These are phyloP conservation scores for Catostylus mosaicus DNA, from an alignment of 30 jellyfish, hydroid and myxozoan species.

Conservation along the genomic window DNA sequence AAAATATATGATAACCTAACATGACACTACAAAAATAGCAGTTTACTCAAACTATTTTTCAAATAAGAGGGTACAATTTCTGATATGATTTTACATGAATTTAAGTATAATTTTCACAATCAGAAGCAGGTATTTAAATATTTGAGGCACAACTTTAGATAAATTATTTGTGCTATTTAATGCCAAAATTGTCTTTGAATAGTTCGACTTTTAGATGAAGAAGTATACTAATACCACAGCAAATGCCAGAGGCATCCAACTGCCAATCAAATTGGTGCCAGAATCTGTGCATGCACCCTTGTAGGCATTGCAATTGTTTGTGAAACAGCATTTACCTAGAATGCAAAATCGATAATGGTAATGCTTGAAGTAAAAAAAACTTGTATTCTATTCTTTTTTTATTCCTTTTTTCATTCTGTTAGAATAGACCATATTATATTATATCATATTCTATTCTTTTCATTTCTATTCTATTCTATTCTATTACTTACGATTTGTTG, in stretches of 20 bases:
- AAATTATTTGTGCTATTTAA: neutral
- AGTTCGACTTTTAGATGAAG: neutral
- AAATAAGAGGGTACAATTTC: neutral
- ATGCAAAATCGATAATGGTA: neutral
- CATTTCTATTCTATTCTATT: neutral
- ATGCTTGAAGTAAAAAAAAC: neutral
- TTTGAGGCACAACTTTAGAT: neutral
- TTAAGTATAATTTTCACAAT: too few relatives aligned
- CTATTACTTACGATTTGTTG: neutral
- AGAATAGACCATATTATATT: neutral
- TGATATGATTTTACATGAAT: too few relatives aligned
- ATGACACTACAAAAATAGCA: neutral
- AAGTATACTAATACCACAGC: neutral
- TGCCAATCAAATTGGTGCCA: neutral
- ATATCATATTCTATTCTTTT: neutral
- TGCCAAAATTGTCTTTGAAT: neutral
- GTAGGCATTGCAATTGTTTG: conserved; percentile 36
- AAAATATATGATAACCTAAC: too few relatives aligned
- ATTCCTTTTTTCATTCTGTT: too few relatives aligned
- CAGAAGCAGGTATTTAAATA: neutral
- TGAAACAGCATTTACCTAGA: conserved; percentile 44
- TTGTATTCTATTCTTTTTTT: too few relatives aligned
- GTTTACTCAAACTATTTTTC: neutral
- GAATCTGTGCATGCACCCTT: conserved; percentile 33
- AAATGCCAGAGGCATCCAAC: neutral